Percentiles rank a stretch among this genome's conserved stretches.
These are phyloP conservation scores for Conus canariensis DNA, from an alignment of 2,888 invertebrate species.

Conservation along the genomic window DNA sequence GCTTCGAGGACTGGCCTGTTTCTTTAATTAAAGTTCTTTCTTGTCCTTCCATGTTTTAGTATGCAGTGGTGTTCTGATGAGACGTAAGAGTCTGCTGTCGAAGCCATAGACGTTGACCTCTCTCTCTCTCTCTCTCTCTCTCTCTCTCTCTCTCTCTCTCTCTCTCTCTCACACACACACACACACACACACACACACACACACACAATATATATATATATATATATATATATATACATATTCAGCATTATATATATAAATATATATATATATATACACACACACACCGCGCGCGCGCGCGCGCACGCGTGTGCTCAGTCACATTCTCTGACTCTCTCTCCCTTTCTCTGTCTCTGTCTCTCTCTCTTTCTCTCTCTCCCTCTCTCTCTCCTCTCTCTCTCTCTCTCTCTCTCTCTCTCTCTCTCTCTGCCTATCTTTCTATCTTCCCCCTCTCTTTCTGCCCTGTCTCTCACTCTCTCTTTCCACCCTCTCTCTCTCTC, in stretches of 20 bases:
- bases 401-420: too few species aligned
- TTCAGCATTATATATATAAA: too few species aligned
- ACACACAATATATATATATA: too few species aligned
- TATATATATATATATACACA: too few species aligned
- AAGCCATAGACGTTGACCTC: not conserved
- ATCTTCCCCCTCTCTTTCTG: not conserved
- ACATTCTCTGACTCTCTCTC: not conserved
- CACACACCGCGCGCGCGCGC: too few species aligned
- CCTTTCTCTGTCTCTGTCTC: not conserved
- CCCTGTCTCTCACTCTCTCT: not conserved
- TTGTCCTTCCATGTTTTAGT: too few species aligned
- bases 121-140: not conserved
- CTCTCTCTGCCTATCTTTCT: not conserved
- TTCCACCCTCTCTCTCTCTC: not conserved
- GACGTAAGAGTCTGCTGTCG: too few species aligned
- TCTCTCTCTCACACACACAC: not conserved
- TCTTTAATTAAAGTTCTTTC: not conserved
- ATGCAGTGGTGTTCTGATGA: too few species aligned
- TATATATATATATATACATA: too few species aligned
- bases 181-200: too few species aligned
- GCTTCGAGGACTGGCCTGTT: not conserved
- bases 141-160: constrained; percentile 4
- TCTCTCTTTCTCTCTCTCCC: too few species aligned
- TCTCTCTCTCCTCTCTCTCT: too few species aligned
- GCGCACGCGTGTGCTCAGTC: not conserved